Evolutionary conservation across 1,140 invertebrate species (phyloP), one percentile per base, ranked within the genome.

Genomic region (Potamilus streckersoni): DNA sequence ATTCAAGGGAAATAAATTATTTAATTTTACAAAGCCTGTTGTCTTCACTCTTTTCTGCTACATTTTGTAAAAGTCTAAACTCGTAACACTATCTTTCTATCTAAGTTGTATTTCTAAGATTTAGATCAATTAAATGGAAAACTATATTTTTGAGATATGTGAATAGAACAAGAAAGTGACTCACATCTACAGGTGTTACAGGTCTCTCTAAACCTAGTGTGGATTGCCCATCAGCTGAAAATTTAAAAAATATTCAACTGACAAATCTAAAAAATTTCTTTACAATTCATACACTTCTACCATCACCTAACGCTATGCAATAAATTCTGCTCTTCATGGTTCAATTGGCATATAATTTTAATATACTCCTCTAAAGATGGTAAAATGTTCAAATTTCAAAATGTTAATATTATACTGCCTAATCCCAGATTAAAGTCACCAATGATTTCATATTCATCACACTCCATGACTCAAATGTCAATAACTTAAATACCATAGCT

Each of bases 111-210:
- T 38, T 38, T 38, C 38, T 6, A 38, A 38, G 38, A 8, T 8
- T 8, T 38, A 38, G 38, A 38, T 38, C 38, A 4, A 8, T 6
- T 38, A 4, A 38, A 38, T 6, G 2, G 3, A 8, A 38, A 27
- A 17, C 8, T 74, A 38, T 63, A 6, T 3, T 55, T n/a, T 57
- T 49, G 27, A 19, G 4, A 15, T 27, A 27, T 38, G 49, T 59
- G 20, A 49, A 73, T 2, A 16, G 49, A 27, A 16, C 31, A 49
- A 17, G 20, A 67, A 57, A 49, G 59, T 13, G 23, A 82, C 85
- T 80, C 78, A 89, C 88, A 85, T 89, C 80, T 58, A 87, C 87
- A 16, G 88, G 87, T 60, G 87, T 88, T 4, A 85, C 80, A 65
- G 87, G 86, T 74, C 87, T 76, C 66, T 87, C 85, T 70, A 89